Evolutionary conservation across 2,888 invertebrate genomes (phyloP), one percentile per base, ranked within the genome.

Genomic region (Neoascia interrupta): DNA sequence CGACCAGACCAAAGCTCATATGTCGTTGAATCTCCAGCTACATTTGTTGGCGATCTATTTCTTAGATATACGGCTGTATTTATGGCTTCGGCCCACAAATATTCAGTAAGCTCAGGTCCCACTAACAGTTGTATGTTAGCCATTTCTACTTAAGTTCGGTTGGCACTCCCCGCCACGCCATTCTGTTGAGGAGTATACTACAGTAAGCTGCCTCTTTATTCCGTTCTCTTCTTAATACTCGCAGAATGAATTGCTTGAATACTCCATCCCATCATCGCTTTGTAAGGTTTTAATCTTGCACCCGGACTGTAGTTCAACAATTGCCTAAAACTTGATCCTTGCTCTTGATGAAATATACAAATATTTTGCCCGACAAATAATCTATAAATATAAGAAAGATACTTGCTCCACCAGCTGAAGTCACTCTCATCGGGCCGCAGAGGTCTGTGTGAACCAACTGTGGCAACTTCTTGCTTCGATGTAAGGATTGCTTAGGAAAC

Each of bases 41-140:
- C 13, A 10, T 54, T 72, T 34, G 63, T 69, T 10, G 73, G 73
- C 1, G 31, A 79, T 6, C 54, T 3, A 21, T 79, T 70, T 26
- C 66, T 10, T 11, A 66, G 5, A 56, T 66, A 79, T 11, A 37
- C 45, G 8, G 61, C 51, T 23, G 70, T 80, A 1, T 49, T 60
- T 2, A 56, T 5, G 16, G 72, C 79, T 5, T 76, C 74, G 18
- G 41, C 81, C 36, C 82, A 83, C 13, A 82, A 56, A 23, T 68
- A 37, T 34, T 68, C 85, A 83, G 26, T 82, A 8, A 84, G 41
- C 3, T 58, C 58, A 13, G 81, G 45, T 8, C 82, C 56, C 0
- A 79, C 37, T n/a, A 86, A 26, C 81, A 85, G 82, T 5, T 82
- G 68, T 13, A n/a, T n/a, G n/a, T 84, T 68, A 3, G 84, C 84